phyloP scores from a whole-genome alignment of 2,113 vertebrate species.

The Silurus meridionalis region DNA sequence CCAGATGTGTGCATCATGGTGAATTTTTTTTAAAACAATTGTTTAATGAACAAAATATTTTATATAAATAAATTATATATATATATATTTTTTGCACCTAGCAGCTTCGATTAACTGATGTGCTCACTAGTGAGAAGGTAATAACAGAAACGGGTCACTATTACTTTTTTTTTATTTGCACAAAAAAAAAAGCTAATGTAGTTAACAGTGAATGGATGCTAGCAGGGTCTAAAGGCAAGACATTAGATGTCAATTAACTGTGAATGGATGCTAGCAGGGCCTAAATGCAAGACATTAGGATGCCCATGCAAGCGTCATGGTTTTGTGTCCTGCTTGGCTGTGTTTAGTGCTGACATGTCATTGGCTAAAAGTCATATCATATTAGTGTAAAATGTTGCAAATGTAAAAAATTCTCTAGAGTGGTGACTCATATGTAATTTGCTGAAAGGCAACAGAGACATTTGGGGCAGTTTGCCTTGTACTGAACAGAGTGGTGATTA shows the following conservation, averaged over 20 bases:
- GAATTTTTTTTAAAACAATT: too few species aligned
- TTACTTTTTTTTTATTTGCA: background rate
- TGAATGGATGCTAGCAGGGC: background rate
- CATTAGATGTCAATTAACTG: background rate
- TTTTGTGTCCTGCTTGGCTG: background rate
- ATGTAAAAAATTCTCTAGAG: background rate
- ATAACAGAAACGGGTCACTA: background rate
- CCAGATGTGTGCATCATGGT: too few species aligned
- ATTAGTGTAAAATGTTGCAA: background rate
- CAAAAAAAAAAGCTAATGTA: background rate
- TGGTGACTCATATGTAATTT: slow-evolving; percentile 1
- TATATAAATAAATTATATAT: too few species aligned
- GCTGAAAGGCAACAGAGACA: background rate
- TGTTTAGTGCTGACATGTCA: background rate
- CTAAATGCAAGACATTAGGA: background rate
- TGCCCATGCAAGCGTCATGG: background rate
- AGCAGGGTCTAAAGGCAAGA: background rate
- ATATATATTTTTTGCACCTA: too few species aligned
- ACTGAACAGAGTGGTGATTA: background rate
- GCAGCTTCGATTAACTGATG: background rate
- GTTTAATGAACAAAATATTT: too few species aligned
- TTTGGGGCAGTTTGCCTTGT: background rate
- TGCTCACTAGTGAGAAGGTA: background rate
- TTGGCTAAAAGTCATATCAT: background rate
- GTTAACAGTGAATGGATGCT: background rate